phyloP scores from a whole-genome alignment of 2,888 invertebrate species.

The Tryphoninae sp. region DNA sequence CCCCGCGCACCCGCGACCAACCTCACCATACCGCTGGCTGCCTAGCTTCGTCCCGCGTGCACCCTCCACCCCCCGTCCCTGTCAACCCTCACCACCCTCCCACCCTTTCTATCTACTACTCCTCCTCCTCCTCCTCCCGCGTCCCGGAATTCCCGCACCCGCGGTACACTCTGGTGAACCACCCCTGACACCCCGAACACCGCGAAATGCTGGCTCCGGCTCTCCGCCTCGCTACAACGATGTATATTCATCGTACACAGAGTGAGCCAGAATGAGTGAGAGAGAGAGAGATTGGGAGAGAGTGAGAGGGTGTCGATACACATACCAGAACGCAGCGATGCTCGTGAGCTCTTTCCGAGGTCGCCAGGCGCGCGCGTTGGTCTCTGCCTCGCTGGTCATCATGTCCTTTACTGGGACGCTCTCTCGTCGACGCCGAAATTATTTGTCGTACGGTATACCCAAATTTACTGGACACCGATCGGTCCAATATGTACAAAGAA shows the following conservation, averaged over 20 bases:
- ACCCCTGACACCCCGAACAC: constrained; percentile 80
- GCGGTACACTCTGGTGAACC: constrained; percentile 80
- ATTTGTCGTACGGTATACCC: constrained; percentile 52
- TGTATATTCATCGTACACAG: constrained; percentile 46
- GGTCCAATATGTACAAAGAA: not conserved
- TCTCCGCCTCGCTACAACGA: constrained; percentile 41
- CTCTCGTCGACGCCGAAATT: constrained; percentile 59
- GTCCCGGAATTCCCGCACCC: constrained; percentile 63
- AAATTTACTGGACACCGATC: constrained; percentile 40
- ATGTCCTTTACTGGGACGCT: constrained; percentile 18
- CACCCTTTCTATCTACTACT: constrained; percentile 33
- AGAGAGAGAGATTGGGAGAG: too few relatives aligned
- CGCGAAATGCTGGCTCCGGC: constrained; percentile 77
- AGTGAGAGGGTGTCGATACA: constrained; percentile 2
- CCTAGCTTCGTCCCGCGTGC: constrained; percentile 58
- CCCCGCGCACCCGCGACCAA: constrained; percentile 62
- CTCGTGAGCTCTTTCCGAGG: constrained; percentile 49
- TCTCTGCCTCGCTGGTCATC: constrained; percentile 15
- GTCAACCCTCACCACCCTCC: constrained; percentile 40
- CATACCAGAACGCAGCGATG: constrained; percentile 46
- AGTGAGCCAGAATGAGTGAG: not conserved
- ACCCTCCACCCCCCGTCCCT: constrained; percentile 37
- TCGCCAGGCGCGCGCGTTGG: constrained; percentile 40
- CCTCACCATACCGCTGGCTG: constrained; percentile 68
- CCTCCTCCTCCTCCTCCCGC: constrained; percentile 18